Conservation (phyloP, 1,140 invertebrate species). For the Musca vetustissima region DNA sequence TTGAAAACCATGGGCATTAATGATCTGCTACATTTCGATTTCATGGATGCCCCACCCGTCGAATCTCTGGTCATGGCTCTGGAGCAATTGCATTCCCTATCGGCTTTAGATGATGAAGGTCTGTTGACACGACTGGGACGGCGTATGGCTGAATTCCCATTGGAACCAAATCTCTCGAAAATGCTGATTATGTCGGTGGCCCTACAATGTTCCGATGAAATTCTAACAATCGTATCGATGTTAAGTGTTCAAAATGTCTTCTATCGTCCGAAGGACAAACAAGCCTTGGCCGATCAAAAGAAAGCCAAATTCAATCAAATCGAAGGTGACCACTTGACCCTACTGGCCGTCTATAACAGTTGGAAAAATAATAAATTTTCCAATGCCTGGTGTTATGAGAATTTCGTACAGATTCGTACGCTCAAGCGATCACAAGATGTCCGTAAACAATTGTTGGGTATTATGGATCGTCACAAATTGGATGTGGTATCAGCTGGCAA, state of each 20-base stretch:
- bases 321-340: constrained; percentile 96
- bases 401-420: constrained; percentile 97
- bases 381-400: constrained; percentile 99
- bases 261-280: constrained; percentile 95
- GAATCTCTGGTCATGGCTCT: constrained; percentile 96
- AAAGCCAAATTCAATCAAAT: constrained; percentile 99
- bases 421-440: constrained; percentile 98
- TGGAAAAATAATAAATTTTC: constrained; percentile 99
- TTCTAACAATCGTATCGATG: constrained; percentile 98
- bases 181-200: constrained; percentile 99
- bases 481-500: constrained; percentile 96
- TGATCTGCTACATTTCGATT: constrained; percentile 99
- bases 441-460: constrained; percentile 94
- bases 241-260: constrained; percentile 99
- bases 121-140: constrained; percentile 89
- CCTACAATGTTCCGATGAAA: constrained; percentile 97
- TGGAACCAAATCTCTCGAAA: constrained; percentile 98
- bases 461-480: constrained; percentile 98
- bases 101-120: constrained; percentile 96
- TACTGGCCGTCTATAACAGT: constrained; percentile 98
- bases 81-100: constrained; percentile 95
- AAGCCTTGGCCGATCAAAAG: constrained; percentile 96
- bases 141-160: constrained; percentile 98
- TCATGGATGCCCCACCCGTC: constrained; percentile 99
- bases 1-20: constrained; percentile 99